Evolutionary conservation across 2,797 vertebrate species (phyloP), one percentile per base, ranked within the genome.

Genomic region (Phrynocephalus forsythii): DNA sequence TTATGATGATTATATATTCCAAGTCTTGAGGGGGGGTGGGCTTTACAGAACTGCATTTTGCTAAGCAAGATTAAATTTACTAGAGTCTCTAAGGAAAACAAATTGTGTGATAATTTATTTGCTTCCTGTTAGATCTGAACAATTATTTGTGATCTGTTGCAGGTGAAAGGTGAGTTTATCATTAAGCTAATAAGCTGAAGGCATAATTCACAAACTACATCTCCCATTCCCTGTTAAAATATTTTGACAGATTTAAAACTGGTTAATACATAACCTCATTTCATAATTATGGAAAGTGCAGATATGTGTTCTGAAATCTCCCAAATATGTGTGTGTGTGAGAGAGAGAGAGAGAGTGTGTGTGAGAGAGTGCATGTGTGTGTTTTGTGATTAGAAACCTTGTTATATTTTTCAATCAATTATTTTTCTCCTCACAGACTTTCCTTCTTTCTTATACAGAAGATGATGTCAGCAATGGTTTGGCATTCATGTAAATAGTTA

Each of bases 41-140:
- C 38, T 44, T 44, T 44, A 77, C 95, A 94, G 94, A 92, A 93
- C 96, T 91, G 91, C 86, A 92, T 93, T 95, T 94, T 93, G 90
- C 90, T 90, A 94, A 94, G 88, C 86, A 94, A 95, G 94, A 93
- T 86, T 86, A 89, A 94, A 93, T 95, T 91, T 94, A 94, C 89
- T 91, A 95, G 93, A 94, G 83, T 93, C 94, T 95, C 96, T 96
- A 95, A 97, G 92, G 95, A 95, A 96, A 87, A 95, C 60, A 96
- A 96, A 96, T 96, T 96, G 94, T 92, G 76, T 96, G 96, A 96
- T 96, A 96, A 95, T 95, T 96, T 97, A 95, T 97, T 97, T 97
- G 95, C 95, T 96, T 96, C 78, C 96, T 91, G 85, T 95, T 93
- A 96, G 94, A 95, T 94, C 93, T 94, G 93, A 95, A 95, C 93